A percentile compares a stretch with the other conserved stretches of the same genome.
Conservation (phyloP, 2,888 invertebrate genomes). For the Harpalus rufipes region DNA sequence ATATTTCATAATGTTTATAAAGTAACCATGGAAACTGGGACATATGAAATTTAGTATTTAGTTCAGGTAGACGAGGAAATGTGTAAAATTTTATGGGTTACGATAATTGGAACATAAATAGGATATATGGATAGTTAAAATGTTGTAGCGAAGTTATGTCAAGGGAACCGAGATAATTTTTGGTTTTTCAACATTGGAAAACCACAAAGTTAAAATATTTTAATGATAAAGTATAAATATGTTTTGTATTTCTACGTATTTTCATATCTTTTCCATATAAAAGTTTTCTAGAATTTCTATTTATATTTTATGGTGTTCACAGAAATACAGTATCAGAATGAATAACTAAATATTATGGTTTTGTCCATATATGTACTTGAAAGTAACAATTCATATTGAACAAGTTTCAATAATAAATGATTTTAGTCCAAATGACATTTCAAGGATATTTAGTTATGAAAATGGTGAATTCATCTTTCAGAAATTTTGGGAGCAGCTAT, state of each 20-base stretch:
- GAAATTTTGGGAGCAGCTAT: neutral
- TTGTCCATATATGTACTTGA: no score
- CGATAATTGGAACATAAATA: neutral
- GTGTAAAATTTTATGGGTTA: neutral
- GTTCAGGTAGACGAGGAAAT: conserved; percentile 7
- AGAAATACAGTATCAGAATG: no score
- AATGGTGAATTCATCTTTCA: neutral
- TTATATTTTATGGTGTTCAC: no score
- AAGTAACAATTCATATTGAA: no score
- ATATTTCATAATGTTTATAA: conserved; percentile 25
- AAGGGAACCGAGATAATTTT: neutral
- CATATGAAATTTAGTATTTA: conserved; percentile 7
- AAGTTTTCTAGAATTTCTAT: neutral
- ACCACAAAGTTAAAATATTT: neutral
- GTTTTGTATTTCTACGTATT: neutral
- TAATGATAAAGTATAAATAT: neutral
- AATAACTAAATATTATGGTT: no score
- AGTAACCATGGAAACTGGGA: conserved; percentile 37
- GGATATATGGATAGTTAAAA: neutral
- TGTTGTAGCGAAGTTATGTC: neutral
- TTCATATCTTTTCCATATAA: neutral
- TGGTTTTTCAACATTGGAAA: neutral
- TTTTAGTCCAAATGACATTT: no score
- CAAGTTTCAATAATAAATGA: no score
- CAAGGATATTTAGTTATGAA: neutral